Conservation (phyloP, 2,113 vertebrate genomes). For the Suricata suricatta region DNA sequence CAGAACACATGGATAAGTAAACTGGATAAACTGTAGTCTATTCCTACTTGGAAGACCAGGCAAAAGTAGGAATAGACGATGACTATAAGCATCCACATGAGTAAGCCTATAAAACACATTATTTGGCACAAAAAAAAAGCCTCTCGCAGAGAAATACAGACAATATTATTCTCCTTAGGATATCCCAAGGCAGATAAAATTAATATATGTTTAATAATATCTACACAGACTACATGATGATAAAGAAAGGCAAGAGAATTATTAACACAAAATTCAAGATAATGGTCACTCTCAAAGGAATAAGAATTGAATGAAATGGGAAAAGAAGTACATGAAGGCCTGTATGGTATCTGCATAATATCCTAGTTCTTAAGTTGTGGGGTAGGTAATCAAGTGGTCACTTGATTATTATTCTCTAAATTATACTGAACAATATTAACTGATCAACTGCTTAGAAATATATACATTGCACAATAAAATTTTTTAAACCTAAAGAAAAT, state of each 20-base stretch:
- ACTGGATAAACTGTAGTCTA: not conserved
- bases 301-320: not conserved
- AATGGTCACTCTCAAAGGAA: not conserved
- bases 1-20: not conserved
- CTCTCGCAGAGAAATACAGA: not conserved
- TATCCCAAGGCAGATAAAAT: slow-evolving; percentile 24
- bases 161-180: not conserved
- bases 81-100: not conserved
- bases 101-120: not conserved
- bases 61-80: not conserved
- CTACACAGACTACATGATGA: not conserved
- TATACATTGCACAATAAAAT: not conserved
- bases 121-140: not conserved
- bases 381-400: not conserved
- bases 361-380: not conserved
- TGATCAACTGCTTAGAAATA: not conserved
- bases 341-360: not conserved
- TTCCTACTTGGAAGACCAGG: not conserved
- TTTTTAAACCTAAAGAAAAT: not conserved
- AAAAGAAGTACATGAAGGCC: not conserved
- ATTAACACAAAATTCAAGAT: not conserved
- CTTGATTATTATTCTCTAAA: not conserved
- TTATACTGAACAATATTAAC: not conserved
- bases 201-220: not conserved
- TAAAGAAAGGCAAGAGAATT: not conserved